phyloP scores from a whole-genome alignment of 2,888 invertebrate genomes.

The Empis stercorea region DNA sequence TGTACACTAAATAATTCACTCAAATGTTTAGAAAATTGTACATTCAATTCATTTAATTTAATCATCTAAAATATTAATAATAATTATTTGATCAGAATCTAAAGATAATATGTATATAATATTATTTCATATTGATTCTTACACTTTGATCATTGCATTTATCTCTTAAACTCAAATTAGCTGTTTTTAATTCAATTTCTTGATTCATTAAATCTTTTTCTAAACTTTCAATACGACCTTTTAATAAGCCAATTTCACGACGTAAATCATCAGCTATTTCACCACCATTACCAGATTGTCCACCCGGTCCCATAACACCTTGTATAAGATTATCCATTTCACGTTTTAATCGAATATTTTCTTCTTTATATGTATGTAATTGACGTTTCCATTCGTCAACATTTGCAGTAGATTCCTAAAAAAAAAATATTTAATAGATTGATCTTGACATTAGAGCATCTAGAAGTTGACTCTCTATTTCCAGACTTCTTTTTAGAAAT shows the following conservation, averaged over 20 bases:
- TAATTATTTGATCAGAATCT: neutral
- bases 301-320: slow-evolving; percentile 40
- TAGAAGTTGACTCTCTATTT: no score
- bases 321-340: slow-evolving; percentile 60
- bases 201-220: slow-evolving; percentile 71
- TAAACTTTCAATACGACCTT: slow-evolving; percentile 69
- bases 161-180: slow-evolving; percentile 32
- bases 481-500: no score
- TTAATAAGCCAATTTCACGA: slow-evolving; percentile 56
- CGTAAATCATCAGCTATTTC: slow-evolving; percentile 65
- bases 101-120: neutral
- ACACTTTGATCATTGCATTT: slow-evolving; percentile 65
- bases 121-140: slow-evolving; percentile 5
- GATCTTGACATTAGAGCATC: no score
- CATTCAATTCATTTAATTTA: slow-evolving; percentile 31
- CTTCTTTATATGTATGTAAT: slow-evolving; percentile 82
- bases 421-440: neutral
- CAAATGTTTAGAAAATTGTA: slow-evolving; percentile 31
- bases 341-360: slow-evolving; percentile 70
- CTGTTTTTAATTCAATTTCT: slow-evolving; percentile 64
- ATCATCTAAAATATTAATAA: slow-evolving; percentile 22
- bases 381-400: slow-evolving; percentile 98
- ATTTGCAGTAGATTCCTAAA: slow-evolving; percentile 76
- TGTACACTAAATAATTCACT: slow-evolving; percentile 32
- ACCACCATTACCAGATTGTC: slow-evolving; percentile 41